Evolutionary conservation across 2,888 invertebrate species (phyloP).

Genomic region (Ormyrus labotus): DNA sequence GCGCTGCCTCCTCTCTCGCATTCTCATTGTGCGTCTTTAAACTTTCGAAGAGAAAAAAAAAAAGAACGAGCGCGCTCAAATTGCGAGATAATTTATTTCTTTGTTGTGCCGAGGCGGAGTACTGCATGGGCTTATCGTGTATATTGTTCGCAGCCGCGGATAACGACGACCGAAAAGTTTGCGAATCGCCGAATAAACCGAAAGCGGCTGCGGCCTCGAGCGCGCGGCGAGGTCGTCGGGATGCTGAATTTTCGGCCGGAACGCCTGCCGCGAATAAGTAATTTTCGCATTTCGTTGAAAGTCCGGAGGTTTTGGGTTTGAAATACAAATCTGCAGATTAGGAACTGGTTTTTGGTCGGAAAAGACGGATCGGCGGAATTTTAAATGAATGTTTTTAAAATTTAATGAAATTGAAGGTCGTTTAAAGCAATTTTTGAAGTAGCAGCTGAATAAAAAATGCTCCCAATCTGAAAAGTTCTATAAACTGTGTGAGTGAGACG

Average conservation of each 20-base stretch:
- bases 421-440: too few species aligned
- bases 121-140: background rate
- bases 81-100: conserved; percentile 30
- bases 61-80: background rate
- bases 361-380: too few species aligned
- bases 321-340: too few species aligned
- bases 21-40: conserved; percentile 32
- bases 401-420: too few species aligned
- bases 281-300: too few species aligned
- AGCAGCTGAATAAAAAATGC: too few species aligned
- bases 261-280: background rate
- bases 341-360: too few species aligned
- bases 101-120: too few species aligned
- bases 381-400: too few species aligned
- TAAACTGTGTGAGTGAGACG: too few species aligned
- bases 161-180: background rate
- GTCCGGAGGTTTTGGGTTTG: too few species aligned
- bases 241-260: conserved; percentile 1
- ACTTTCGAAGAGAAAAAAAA: background rate
- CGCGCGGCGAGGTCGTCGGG: background rate
- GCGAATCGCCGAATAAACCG: conserved; percentile 2
- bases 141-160: background rate
- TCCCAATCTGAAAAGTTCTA: too few species aligned
- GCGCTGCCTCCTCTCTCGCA: background rate
- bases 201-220: background rate